phyloP scores from a whole-genome alignment of 2,888 invertebrate genomes.

The Acrobasis consociella region DNA sequence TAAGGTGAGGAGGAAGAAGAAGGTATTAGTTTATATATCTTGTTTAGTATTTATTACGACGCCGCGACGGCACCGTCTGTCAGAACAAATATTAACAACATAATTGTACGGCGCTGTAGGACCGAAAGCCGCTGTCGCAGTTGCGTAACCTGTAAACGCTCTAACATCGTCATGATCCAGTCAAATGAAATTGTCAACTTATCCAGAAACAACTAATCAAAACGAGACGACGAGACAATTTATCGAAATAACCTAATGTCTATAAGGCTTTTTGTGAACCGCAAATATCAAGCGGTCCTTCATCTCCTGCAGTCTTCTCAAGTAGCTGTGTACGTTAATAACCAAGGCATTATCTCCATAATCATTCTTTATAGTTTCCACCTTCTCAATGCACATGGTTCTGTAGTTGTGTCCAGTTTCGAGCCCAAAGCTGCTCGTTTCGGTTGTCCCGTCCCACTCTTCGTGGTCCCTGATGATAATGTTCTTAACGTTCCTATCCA shows the following conservation, averaged over 20 bases:
- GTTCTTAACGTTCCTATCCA: conserved; percentile 46
- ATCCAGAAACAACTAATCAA: too few species aligned
- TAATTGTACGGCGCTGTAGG: too few species aligned
- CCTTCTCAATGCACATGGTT: conserved; percentile 61
- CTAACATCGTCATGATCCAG: too few species aligned
- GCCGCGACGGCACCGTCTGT: too few species aligned
- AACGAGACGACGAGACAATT: too few species aligned
- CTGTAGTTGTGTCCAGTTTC: conserved; percentile 67
- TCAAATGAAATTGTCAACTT: too few species aligned
- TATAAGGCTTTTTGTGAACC: conserved; percentile 59
- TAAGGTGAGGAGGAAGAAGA: too few species aligned
- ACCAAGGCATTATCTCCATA: conserved; percentile 54
- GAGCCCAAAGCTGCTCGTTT: conserved; percentile 53
- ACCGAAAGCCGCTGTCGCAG: too few species aligned
- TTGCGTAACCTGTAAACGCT: too few species aligned
- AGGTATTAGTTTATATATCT: too few species aligned
- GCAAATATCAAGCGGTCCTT: conserved; percentile 57
- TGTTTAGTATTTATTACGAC: too few species aligned
- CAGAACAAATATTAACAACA: too few species aligned
- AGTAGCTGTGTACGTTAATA: conserved; percentile 64
- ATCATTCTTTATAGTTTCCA: conserved; percentile 64
- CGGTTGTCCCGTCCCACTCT: conserved; percentile 65
- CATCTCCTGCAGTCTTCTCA: conserved; percentile 44
- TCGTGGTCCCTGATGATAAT: conserved; percentile 58
- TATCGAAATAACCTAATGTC: conserved; percentile 33